phyloP scores from a whole-genome alignment of 2,113 vertebrate genomes.

The Lagopus muta region DNA sequence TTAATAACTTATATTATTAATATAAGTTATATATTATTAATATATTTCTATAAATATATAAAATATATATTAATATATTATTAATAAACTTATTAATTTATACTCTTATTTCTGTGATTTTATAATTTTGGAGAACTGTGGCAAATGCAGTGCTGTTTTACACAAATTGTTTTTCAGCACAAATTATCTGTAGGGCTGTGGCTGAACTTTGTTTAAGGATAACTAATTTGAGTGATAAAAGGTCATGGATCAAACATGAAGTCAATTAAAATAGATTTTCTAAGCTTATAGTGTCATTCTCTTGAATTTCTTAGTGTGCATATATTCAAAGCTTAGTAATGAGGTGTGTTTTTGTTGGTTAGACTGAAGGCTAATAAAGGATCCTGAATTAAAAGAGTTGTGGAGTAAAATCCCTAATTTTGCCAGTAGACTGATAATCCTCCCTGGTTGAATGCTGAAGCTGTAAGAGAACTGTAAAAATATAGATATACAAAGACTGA shows the following conservation, averaged over 20 bases:
- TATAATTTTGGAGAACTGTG: neutral
- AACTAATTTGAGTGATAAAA: neutral
- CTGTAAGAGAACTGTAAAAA: neutral
- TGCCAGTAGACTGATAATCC: neutral
- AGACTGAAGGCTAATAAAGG: neutral
- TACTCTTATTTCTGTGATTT: neutral
- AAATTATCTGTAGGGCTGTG: neutral
- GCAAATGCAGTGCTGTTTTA: neutral
- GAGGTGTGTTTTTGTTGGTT: neutral
- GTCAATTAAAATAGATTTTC: neutral
- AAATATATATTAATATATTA: too few relatives aligned
- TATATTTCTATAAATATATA: too few relatives aligned
- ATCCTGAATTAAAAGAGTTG: neutral
- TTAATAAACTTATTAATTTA: too few relatives aligned
- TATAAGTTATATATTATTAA: too few relatives aligned
- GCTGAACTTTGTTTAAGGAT: neutral
- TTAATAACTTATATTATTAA: too few relatives aligned
- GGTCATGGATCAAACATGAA: neutral
- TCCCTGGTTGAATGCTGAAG: neutral
- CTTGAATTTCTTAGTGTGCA: neutral
- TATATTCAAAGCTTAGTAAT: neutral
- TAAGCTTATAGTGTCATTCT: too few relatives aligned
- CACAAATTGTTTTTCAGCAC: neutral
- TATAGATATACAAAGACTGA: neutral
- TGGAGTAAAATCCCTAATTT: neutral